Evolutionary conservation across 1,140 invertebrate species (phyloP).

Genomic region (Papilio helenus): DNA sequence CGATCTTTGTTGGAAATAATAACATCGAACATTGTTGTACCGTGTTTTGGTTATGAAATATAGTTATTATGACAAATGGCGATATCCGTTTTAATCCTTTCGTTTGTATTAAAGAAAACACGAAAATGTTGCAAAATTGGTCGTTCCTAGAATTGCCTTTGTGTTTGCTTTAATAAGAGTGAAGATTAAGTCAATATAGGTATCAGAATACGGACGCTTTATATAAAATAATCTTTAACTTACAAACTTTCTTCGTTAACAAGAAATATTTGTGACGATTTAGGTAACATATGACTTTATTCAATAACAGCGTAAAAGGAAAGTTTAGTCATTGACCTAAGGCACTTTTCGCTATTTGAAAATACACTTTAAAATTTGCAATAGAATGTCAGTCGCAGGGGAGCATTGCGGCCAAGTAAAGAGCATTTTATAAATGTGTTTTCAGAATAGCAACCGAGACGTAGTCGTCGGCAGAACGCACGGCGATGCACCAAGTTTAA

Average conservation of each 20-base stretch:
- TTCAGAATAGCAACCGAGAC: slow-evolving; percentile 68
- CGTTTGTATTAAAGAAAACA: slow-evolving; percentile 49
- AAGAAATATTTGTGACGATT: neutral
- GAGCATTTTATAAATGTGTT: slow-evolving; percentile 82
- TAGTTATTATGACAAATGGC: slow-evolving; percentile 78
- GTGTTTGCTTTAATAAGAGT: neutral
- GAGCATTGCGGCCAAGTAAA: slow-evolving; percentile 72
- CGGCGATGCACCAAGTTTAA: slow-evolving; percentile 80
- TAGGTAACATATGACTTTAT: neutral
- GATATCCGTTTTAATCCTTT: slow-evolving; percentile 69
- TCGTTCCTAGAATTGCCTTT: neutral
- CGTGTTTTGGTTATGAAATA: slow-evolving; percentile 78
- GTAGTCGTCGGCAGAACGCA: slow-evolving; percentile 70
- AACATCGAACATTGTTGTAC: slow-evolving; percentile 62
- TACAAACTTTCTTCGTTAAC: neutral
- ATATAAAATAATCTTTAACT: neutral
- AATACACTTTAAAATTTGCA: slow-evolving; percentile 75
- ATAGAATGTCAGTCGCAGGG: slow-evolving; percentile 74
- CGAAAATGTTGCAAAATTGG: slow-evolving; percentile 20
- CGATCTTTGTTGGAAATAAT: slow-evolving; percentile 67
- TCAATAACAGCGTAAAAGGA: slow-evolving; percentile 41
- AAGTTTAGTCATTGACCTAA: slow-evolving; percentile 66
- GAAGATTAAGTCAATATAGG: neutral
- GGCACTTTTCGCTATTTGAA: slow-evolving; percentile 68
- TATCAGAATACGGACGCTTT: neutral